A percentile compares a stretch with the other conserved stretches of the same genome.
Conservation (phyloP, 2,113 vertebrate genomes). For the Channa maculata region DNA sequence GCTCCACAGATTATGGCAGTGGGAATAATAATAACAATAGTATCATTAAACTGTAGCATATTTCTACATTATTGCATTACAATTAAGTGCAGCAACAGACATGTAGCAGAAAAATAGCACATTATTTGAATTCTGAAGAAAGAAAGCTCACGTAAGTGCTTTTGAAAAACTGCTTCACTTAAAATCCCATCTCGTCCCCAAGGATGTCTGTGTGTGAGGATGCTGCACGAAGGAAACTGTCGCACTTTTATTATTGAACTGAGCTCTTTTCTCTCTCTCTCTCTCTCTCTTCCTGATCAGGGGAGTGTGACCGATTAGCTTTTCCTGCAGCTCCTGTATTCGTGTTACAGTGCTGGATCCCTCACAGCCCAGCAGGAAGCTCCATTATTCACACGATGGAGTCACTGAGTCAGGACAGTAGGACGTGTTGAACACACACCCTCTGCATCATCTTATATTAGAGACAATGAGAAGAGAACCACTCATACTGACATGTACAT, state of each 20-base stretch:
- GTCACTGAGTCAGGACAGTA: no score
- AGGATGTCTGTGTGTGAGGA: neutral
- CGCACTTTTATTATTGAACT: neutral
- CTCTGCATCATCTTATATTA: no score
- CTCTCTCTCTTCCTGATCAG: neutral
- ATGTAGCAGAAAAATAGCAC: no score
- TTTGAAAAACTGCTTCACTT: constrained; percentile 3
- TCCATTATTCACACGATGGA: constrained; percentile 22
- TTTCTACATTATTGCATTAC: no score
- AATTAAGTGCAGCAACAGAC: no score
- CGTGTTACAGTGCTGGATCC: neutral
- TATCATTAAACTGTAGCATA: no score
- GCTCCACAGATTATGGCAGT: no score
- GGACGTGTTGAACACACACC: no score
- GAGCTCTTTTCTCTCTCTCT: neutral
- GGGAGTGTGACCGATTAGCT: constrained; percentile 29
- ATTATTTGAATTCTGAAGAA: neutral
- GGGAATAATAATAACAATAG: no score
- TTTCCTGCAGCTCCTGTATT: constrained; percentile 10
- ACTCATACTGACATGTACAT: no score
- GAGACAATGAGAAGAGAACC: no score
- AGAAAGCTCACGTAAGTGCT: neutral
- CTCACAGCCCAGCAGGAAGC: constrained; percentile 42
- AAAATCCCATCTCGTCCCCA: neutral
- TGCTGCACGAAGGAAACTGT: neutral